phyloP scores from a whole-genome alignment of 2,888 invertebrate species.

The Polydesmus complanatus region DNA sequence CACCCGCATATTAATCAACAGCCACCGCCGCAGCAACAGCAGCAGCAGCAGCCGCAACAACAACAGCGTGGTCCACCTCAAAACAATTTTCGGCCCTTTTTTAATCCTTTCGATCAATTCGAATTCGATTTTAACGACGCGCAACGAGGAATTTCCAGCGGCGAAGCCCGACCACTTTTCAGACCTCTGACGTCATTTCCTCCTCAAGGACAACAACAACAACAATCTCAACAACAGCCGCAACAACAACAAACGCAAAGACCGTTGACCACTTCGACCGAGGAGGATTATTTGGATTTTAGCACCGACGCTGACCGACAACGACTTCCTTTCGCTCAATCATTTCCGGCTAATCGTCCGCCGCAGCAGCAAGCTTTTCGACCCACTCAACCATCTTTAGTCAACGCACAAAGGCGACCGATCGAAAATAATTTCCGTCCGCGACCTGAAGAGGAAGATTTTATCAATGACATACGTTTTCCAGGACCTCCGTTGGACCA shows the following conservation, averaged over 20 bases:
- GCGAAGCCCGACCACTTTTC: background rate
- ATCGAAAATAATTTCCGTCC: constrained; percentile 5
- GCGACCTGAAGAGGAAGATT: constrained; percentile 9
- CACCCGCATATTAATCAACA: background rate
- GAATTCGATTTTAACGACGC: background rate
- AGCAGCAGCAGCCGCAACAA: background rate
- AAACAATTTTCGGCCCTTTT: background rate
- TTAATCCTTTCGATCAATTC: background rate
- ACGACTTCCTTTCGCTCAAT: background rate
- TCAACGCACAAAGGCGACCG: too few relatives aligned
- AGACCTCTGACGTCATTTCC: background rate
- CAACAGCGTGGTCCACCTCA: too few relatives aligned
- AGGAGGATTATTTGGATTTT: background rate
- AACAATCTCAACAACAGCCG: background rate
- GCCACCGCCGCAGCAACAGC: background rate
- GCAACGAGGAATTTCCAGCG: background rate
- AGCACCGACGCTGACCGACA: background rate
- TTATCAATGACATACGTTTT: constrained; percentile 8
- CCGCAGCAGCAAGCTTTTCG: constrained; percentile 1
- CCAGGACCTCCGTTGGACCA: constrained; percentile 11
- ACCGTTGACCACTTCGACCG: background rate
- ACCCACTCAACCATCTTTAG: too few relatives aligned
- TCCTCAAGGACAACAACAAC: background rate
- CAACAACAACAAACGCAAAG: too few relatives aligned
- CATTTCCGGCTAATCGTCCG: constrained; percentile 1